Evolutionary conservation across 2,888 invertebrate species (phyloP), one percentile per base, ranked within the genome.

Genomic region (Strigamia transsilvanica): DNA sequence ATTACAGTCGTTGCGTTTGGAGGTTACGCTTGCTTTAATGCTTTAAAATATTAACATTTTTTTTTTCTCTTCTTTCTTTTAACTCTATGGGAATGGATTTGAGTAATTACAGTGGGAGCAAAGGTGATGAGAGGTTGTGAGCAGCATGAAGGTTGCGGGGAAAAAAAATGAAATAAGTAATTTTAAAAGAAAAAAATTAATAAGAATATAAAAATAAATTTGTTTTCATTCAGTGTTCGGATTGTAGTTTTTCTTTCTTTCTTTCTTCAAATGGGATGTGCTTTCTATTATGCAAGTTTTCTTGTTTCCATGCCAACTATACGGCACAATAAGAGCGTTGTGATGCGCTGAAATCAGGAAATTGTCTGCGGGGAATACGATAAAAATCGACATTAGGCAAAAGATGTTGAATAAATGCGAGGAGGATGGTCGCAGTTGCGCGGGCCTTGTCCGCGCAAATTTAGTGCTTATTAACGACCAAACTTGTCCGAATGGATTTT

Each of bases 401-500:
- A 66, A 18, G 61, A 23, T 66, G 21, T 23, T 66, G 61, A 66
- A 66, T 66, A 21, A 66, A 66, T 21, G 61, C 21, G 61, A 66
- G 61, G 12, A 21, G 18, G 21, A 66, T 9, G 61, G 23, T 2
- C 2, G 21, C 18, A 5, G 61, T 66, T 66, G 21, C 18, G 10
- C 23, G 21, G n/a, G 2, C 12, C 51, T 51, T 51, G 51, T 12
- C 23, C n/a, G 12, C 23, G 21, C 21, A 66, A 66, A 66, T 66
- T 66, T 66, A 66, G 21, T 66, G 61, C 0, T 18, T 66, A 66
- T n/a, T 66, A 66, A 66, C 61, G 61, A 66, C 23, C 61, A 66
- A 66, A 66, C 21, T 66, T 66, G 61, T 66, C 61, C 61, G 61
- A 66, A 66, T 66, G 61, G 61, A 66, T 66, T 66, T 66, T 66